Base-by-base conservation (phyloP, 2,797 vertebrate genomes). In the Falco cherrug region DNA sequence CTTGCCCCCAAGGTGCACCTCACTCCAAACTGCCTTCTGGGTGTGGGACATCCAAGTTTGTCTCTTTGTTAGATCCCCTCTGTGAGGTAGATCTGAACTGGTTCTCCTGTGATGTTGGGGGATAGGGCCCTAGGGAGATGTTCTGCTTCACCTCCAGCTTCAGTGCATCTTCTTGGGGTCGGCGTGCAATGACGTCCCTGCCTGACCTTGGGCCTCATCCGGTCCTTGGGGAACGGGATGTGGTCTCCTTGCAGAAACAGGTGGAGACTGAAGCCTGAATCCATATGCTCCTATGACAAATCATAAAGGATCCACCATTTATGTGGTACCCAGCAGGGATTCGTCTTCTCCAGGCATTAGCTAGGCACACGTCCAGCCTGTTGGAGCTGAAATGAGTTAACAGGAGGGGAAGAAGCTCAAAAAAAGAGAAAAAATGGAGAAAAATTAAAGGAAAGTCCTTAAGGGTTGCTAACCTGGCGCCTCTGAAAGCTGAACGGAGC, bases 141-240 rank as follows among this genome's bases (percentile, higher is more conserved):
- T 37, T 43, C 50, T 21, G 22, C 51, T 75, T 60, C 45, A 45
- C 7, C 28, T 33, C 35, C 61, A 86, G n/a, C 50, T 45, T 59
- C 56, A 11, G 6, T 6, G 10, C 13, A 11, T 26, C 53, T 67
- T 31, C 41, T 71, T 51, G 26, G 51, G 20, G 29, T 33, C 20
- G 47, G n/a, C 0, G 0, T 8, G 31, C 25, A 28, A 41, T 12
- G 29, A 56, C 0, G 0, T 39, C 33, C 21, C 29, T 17, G 21
- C 51, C 69, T 11, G 4, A 33, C 22, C 10, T 5, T 14, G 48
- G 22, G 37, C 14, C 35, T 78, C 39, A 7, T 18, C 50, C 31
- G 63, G 9, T 47, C 31, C n/a, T 33, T 31, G n/a, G 24, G 33
- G 48, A 93, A 39, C 21, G 59, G 59, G 39, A 71, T 3, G 1